A percentile compares a stretch with the other conserved stretches of the same genome.
Conservation (phyloP, 2,797 vertebrate genomes). For the Chelonia mydas region DNA sequence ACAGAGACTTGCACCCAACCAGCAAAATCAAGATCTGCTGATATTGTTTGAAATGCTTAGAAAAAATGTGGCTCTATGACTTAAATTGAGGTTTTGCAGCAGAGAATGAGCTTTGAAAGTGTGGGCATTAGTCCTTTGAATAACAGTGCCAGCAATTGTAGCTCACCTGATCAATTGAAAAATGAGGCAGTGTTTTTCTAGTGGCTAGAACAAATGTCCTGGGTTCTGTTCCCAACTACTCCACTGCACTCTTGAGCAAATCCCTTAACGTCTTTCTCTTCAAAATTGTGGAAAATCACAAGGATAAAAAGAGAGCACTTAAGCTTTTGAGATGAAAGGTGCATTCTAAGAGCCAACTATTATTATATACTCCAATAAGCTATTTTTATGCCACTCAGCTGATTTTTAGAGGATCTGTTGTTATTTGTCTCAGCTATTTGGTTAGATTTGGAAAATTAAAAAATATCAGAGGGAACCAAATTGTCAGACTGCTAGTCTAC, state of each 20-base stretch:
- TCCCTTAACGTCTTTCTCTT: background rate
- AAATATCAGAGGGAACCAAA: background rate
- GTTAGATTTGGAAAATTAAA: background rate
- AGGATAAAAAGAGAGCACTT: background rate
- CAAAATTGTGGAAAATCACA: background rate
- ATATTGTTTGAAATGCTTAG: constrained; percentile 14
- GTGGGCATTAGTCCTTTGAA: background rate
- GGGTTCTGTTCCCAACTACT: background rate
- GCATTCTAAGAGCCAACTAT: background rate
- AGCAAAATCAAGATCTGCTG: background rate
- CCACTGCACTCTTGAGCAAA: background rate
- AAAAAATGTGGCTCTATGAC: background rate
- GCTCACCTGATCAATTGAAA: background rate
- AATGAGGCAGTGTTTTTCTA: background rate
- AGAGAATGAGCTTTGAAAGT: background rate
- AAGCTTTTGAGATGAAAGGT: background rate
- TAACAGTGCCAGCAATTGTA: background rate
- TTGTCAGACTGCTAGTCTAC: background rate
- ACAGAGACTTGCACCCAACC: background rate
- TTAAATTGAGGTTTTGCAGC: background rate
- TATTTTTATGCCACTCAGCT: background rate
- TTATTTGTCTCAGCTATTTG: background rate
- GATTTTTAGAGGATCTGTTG: background rate
- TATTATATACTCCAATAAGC: background rate
- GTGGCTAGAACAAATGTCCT: background rate